These are phyloP conservation scores for Columba guinea DNA, from an alignment of 2,797 vertebrate genomes.

Conservation along the genomic window DNA sequence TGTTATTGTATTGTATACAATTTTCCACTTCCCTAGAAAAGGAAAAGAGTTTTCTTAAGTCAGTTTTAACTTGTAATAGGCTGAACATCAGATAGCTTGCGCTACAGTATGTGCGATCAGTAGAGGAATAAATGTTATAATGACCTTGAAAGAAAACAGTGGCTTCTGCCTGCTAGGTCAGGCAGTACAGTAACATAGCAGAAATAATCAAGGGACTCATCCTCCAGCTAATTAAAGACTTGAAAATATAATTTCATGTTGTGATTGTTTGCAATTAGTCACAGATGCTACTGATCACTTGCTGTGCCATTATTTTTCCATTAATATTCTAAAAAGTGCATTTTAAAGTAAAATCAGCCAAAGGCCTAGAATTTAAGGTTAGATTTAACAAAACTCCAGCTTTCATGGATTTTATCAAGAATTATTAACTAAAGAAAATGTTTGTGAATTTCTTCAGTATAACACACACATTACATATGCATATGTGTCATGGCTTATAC, in stretches of 20 bases:
- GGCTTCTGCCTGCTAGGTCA: slow-evolving; percentile 15
- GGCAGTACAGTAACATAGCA: background rate
- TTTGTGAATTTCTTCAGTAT: background rate
- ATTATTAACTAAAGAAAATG: background rate
- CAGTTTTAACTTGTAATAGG: background rate
- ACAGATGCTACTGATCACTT: slow-evolving; percentile 38
- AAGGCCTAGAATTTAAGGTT: background rate
- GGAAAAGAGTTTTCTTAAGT: background rate
- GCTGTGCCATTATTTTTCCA: slow-evolving; percentile 16
- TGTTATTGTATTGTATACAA: background rate
- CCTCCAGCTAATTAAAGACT: slow-evolving; percentile 45
- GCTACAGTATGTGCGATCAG: background rate
- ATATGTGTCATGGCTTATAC: background rate
- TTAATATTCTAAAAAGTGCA: background rate
- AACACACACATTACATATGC: background rate
- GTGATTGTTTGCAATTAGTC: slow-evolving; percentile 62
- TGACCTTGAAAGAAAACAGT: slow-evolving; percentile 4
- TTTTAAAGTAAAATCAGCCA: slow-evolving; percentile 28
- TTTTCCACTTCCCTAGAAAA: background rate
- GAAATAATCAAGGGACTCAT: slow-evolving; percentile 50
- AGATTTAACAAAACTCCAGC: background rate
- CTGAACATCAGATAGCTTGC: background rate
- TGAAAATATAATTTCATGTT: slow-evolving; percentile 58
- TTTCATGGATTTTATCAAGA: background rate
- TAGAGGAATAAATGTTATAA: background rate